These are phyloP conservation scores for Disparrhopalites patrizii DNA, from an alignment of 2,888 invertebrate species.

Conservation along the genomic window DNA sequence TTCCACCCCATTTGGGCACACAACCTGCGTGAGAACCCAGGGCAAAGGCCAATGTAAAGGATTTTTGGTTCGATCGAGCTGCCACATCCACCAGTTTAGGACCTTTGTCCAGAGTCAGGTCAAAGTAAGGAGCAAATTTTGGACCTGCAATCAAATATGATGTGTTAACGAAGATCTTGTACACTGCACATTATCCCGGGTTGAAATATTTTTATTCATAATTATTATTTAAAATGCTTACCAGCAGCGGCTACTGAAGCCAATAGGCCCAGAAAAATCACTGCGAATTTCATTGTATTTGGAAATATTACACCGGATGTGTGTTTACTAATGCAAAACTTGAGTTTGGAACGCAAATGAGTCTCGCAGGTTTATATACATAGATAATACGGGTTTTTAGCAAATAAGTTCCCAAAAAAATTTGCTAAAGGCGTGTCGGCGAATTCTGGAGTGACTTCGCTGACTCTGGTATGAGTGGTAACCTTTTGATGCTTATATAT, in stretches of 20 bases:
- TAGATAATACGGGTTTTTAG: no score
- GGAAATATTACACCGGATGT: no score
- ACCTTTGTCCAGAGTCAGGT: conserved; percentile 36
- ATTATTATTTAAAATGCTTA: neutral
- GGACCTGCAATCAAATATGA: conserved; percentile 14
- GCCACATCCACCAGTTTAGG: conserved; percentile 35
- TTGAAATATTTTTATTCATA: neutral
- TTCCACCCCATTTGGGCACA: conserved; percentile 45
- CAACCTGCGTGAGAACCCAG: conserved; percentile 38
- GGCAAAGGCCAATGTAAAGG: conserved; percentile 44
- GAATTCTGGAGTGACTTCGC: no score
- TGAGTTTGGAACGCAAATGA: no score
- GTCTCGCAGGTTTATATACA: no score
- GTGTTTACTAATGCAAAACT: no score
- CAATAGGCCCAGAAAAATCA: neutral
- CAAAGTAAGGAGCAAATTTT: conserved; percentile 43
- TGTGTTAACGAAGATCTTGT: neutral
- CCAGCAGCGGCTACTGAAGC: neutral
- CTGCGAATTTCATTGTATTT: neutral
- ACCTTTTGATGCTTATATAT: no score
- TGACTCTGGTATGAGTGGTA: no score
- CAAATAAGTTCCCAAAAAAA: no score
- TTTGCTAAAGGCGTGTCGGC: no score
- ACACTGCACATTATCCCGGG: neutral
- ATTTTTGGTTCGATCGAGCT: conserved; percentile 37